Evolutionary conservation across 2,113 vertebrate genomes (phyloP), one percentile per base, ranked within the genome.

Genomic region (Chinchilla lanigera): DNA sequence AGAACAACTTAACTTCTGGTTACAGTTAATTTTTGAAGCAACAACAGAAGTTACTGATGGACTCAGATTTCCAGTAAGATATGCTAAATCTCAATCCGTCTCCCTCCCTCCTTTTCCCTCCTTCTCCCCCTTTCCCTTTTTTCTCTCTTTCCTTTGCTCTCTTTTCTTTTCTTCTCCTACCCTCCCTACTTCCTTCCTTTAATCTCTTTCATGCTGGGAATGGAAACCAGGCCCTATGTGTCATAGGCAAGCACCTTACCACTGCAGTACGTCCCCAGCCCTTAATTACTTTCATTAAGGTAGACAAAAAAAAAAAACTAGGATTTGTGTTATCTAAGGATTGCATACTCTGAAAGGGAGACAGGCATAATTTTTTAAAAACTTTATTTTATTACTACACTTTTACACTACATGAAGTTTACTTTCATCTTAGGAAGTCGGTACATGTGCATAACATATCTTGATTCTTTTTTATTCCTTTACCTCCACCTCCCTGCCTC

Each of bases 21-120:
- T 99, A 99, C 99, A 99, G 98, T 99, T 99, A 95, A 99, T 99
- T 78, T 99, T 99, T 61, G 99, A 99, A 97, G 99, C 99, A 96
- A 99, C 99, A 17, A 99, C 99, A 89, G 97, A 98, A 94, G 99
- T 99, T 95, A 99, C 99, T 84, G 99, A 99, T 67, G 99, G 99
- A 91, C 98, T 99, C 94, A 99, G 99, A 94, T 99, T 99, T 98
- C 99, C 99, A 61, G 99, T 99, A 99, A 98, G 98, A 97, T 93
- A 80, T 61, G 87, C 38, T 92, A 95, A 87, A 93, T 92, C 20
- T 26, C 67, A 71, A 65, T 91, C 11, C 24, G 28, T 26, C 44
- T 50, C 8, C n/a, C n/a, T 12, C 33, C 33, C n/a, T 56, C 9
- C 7, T 11, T 16, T 9, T 33, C 7, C 14, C 28, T 13, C 3